These are phyloP conservation scores for Speoplatyrhinus poulsoni DNA, from an alignment of 2,113 vertebrate genomes.

Conservation along the genomic window DNA sequence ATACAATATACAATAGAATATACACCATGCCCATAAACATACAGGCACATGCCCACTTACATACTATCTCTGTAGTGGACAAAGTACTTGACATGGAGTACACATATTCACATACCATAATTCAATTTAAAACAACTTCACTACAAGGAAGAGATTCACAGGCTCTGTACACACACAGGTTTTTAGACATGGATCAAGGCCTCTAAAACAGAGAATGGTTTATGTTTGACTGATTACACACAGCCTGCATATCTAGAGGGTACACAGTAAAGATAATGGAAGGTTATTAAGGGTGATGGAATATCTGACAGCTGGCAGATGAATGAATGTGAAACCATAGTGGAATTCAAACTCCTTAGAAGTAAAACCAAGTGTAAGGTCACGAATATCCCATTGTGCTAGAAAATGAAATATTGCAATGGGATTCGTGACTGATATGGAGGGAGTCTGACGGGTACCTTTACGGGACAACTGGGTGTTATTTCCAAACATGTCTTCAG, in stretches of 20 bases:
- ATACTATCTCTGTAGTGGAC: too few relatives aligned
- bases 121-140: not conserved
- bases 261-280: not conserved
- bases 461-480: constrained; percentile 79
- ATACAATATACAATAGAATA: too few relatives aligned
- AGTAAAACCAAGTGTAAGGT: constrained; percentile 1
- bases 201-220: not conserved
- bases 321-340: not conserved
- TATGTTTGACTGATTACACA: not conserved
- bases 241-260: not conserved
- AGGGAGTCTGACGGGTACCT: constrained; percentile 70
- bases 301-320: not conserved
- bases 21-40: too few relatives aligned
- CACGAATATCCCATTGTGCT: not conserved
- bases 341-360: constrained; percentile 17
- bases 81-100: too few relatives aligned
- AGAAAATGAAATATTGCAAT: constrained; percentile 1
- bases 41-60: too few relatives aligned
- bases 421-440: not conserved
- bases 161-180: too few relatives aligned
- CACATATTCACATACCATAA: too few relatives aligned
- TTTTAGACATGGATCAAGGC: not conserved
- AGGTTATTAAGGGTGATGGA: constrained; percentile 9
- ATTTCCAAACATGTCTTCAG: constrained; percentile 83
- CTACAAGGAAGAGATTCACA: not conserved